Percentiles rank a stretch among this genome's conserved stretches.
Evolutionary conservation across 1,140 invertebrate species (phyloP).

Genomic region (Sitophilus oryzae): DNA sequence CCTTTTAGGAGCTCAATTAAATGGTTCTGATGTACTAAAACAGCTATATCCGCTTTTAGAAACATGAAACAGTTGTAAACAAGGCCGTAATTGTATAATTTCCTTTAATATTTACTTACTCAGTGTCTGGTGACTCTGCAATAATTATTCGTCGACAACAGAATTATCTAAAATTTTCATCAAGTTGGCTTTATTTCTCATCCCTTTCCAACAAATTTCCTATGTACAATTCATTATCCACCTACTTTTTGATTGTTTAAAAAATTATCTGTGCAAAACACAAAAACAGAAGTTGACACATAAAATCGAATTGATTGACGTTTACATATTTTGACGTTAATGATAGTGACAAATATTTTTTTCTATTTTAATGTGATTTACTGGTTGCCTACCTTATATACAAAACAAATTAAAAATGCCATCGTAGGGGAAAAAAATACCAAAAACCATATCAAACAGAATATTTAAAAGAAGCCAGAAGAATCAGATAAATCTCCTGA

Average conservation of each 20-base stretch:
- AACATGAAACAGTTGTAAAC: background rate
- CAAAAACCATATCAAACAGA: no score
- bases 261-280: background rate
- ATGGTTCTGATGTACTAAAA: background rate
- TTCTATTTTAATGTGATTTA: no score
- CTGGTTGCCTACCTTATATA: no score
- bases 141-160: background rate
- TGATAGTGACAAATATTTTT: no score
- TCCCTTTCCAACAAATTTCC: background rate
- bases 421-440: no score
- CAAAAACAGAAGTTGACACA: background rate
- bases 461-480: no score
- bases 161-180: background rate
- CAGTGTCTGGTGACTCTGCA: background rate
- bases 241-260: background rate
- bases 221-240: conserved; percentile 3
- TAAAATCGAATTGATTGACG: conserved; percentile 3
- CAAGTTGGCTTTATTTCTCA: background rate
- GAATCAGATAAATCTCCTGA: no score
- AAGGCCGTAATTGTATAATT: background rate
- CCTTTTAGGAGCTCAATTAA: background rate
- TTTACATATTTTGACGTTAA: conserved; percentile 2
- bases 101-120: background rate
- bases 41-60: background rate
- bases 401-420: no score